A percentile compares a stretch with the other conserved stretches of the same genome.
These are phyloP conservation scores for Acanthurus lineatus DNA, from an alignment of 2,797 vertebrate genomes.

Conservation along the genomic window DNA sequence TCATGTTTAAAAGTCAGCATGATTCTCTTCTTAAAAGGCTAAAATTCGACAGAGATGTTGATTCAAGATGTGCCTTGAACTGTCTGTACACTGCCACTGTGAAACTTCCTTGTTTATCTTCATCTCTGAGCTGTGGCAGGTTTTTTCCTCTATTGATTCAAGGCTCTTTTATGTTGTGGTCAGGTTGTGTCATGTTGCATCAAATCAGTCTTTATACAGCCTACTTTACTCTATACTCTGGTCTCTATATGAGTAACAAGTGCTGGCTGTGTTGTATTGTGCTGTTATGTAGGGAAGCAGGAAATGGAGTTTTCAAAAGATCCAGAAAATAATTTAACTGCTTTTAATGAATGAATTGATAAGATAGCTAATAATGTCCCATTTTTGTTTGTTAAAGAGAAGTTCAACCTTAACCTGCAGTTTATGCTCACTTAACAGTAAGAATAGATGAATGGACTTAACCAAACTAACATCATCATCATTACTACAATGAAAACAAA, in stretches of 20 bases:
- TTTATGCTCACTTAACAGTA: no score
- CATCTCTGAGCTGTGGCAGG: not conserved
- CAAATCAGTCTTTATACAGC: not conserved
- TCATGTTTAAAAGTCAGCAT: not conserved
- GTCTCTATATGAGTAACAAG: conserved; percentile 16
- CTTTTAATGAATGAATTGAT: no score
- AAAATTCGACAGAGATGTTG: not conserved
- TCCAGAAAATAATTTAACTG: no score
- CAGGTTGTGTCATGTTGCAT: conserved; percentile 30
- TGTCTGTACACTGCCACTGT: not conserved
- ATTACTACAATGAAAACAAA: no score
- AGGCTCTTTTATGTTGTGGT: not conserved
- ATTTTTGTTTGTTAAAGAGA: no score
- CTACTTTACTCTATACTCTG: not conserved
- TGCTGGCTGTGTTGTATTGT: not conserved
- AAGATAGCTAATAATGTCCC: no score
- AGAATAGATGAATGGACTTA: no score
- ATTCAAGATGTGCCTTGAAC: not conserved
- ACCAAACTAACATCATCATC: no score
- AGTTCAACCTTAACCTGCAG: no score
- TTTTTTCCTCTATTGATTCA: not conserved
- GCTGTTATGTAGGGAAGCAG: no score
- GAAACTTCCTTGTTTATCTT: not conserved
- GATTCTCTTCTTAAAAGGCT: not conserved
- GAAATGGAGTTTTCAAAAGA: no score